Evolutionary conservation across 1,140 invertebrate genomes (phyloP), one percentile per base, ranked within the genome.

Genomic region (Drosophila ohnishii): DNA sequence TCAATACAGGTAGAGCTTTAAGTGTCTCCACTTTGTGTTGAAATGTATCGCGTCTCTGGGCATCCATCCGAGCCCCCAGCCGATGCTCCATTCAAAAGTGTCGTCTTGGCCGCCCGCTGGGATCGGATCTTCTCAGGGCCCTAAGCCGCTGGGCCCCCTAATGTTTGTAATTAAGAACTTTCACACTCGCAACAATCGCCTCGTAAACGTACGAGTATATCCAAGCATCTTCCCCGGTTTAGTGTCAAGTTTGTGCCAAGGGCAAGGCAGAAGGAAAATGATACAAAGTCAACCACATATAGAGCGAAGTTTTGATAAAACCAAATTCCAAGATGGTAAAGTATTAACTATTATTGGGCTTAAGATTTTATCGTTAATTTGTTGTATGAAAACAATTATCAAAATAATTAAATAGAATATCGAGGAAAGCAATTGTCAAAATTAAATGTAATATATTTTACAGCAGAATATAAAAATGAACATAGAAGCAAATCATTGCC

Each of bases 151-250:
- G 75, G 86, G 75, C 90, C 90, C 86, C 90, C 90, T 90, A 91
- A 91, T 90, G 90, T 90, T 90, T 85, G 79, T 86, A 88, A 91
- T 88, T 90, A 91, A 90, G 83, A 91, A 91, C 86, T 91, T 91
- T 91, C 90, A 91, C 90, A 91, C 90, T 91, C 90, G 83, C 80
- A 88, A 88, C 86, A 91, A 91, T 90, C 78, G 83, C 84, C 71
- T 87, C 83, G 84, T 87, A 88, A 87, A 87, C 65, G 83, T 88
- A 73, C 65, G 70, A 59, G 73, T 84, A 74, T 80, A 73, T 73
- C 64, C 37, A 16, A 34, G 64, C 51, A 35, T 34, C 25, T 11
- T 28, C 13, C 28, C 64, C 66, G 83, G 79, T 87, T 88, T 88
- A 88, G 83, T 87, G 84, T 88, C 83, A 87, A 88, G 83, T 88